Evolutionary conservation across 2,888 invertebrate species (phyloP).

Genomic region (Agrilus mali): DNA sequence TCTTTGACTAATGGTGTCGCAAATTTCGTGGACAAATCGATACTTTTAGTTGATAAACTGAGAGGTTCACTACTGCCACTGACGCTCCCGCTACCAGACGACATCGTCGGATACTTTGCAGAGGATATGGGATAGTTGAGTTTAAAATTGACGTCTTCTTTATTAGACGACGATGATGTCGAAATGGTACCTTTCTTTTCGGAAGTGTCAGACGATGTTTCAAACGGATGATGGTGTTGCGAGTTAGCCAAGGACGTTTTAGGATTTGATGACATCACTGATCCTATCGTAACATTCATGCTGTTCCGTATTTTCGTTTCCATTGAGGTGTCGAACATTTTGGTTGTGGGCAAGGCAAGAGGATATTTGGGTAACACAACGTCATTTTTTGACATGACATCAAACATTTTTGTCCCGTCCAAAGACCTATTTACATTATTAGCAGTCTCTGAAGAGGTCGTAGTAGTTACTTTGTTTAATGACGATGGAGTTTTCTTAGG

Average conservation of each 20-base stretch:
- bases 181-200: slow-evolving; percentile 22
- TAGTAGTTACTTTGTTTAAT: slow-evolving; percentile 27
- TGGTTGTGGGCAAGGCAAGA: slow-evolving; percentile 22
- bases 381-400: slow-evolving; percentile 24
- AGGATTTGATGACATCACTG: slow-evolving; percentile 8
- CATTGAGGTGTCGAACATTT: slow-evolving; percentile 27
- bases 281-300: slow-evolving; percentile 16
- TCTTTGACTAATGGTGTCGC: slow-evolving; percentile 31
- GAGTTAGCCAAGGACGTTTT: slow-evolving; percentile 8
- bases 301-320: slow-evolving; percentile 28
- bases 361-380: slow-evolving; percentile 25
- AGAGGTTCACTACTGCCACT: slow-evolving; percentile 19
- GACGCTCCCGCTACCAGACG: slow-evolving; percentile 1
- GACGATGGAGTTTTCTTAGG: slow-evolving; percentile 23
- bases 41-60: slow-evolving; percentile 29
- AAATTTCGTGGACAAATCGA: slow-evolving; percentile 36
- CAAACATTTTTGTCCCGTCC: slow-evolving; percentile 27
- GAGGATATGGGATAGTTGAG: slow-evolving; percentile 20
- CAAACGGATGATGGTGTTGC: slow-evolving; percentile 5
- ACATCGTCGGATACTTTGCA: slow-evolving; percentile 21
- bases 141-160: slow-evolving; percentile 23
- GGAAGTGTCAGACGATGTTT: slow-evolving; percentile 9
- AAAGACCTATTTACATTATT: slow-evolving; percentile 25
- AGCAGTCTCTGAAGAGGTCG: slow-evolving; percentile 10
- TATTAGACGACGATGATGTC: slow-evolving; percentile 16